These are phyloP conservation scores for Caenorhabditis elegans DNA, from an alignment of 1,140 invertebrate species.

Conservation along the genomic window DNA sequence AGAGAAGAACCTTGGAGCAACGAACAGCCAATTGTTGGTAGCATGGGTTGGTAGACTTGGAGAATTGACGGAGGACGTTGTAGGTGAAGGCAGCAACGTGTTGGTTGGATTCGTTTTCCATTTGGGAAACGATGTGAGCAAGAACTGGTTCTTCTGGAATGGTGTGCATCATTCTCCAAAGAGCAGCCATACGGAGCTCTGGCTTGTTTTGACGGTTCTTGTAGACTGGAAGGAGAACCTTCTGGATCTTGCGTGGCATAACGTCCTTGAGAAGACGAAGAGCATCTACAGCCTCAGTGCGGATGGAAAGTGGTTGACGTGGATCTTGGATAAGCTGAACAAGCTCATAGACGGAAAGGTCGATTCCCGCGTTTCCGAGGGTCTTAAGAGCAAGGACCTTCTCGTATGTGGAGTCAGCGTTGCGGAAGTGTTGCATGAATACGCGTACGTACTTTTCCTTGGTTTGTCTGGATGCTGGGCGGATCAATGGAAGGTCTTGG, in stretches of 20 bases:
- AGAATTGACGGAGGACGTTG: not conserved
- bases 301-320: slow-evolving; percentile 47
- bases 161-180: slow-evolving; percentile 50
- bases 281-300: slow-evolving; percentile 61
- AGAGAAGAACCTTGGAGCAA: slow-evolving; percentile 2
- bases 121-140: slow-evolving; percentile 49
- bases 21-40: slow-evolving; percentile 9
- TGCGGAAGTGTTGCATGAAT: slow-evolving; percentile 39
- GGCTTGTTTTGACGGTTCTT: slow-evolving; percentile 53
- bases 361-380: slow-evolving; percentile 61
- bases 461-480: not conserved
- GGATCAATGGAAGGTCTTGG: slow-evolving; percentile 10
- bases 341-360: slow-evolving; percentile 49
- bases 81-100: slow-evolving; percentile 61
- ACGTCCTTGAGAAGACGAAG: slow-evolving; percentile 53
- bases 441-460: slow-evolving; percentile 32
- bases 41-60: no score
- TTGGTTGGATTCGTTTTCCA: slow-evolving; percentile 55
- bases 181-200: slow-evolving; percentile 58
- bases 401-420: slow-evolving; percentile 36
- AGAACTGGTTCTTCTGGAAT: slow-evolving; percentile 47
- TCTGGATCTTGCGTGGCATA: slow-evolving; percentile 55
- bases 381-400: slow-evolving; percentile 52
- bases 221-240: slow-evolving; percentile 56
- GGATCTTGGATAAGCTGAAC: slow-evolving; percentile 54